Percentiles rank a stretch among this genome's conserved stretches.
Evolutionary conservation across 2,113 vertebrate genomes (phyloP).

Genomic region (Pterocles burchelli): DNA sequence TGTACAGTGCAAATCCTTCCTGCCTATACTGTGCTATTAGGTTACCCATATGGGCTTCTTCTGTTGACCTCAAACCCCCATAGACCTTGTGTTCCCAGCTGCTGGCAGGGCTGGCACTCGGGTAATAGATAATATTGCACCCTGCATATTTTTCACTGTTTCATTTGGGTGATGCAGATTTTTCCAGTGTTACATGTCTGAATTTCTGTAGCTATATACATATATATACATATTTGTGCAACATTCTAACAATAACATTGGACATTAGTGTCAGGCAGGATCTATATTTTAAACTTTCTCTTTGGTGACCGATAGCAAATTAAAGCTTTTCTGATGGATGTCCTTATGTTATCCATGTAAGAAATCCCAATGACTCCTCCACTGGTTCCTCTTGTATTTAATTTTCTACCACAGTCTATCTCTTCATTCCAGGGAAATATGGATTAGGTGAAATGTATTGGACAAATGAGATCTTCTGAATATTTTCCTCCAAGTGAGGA

Average conservation of each 20-base stretch:
- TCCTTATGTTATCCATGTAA: neutral
- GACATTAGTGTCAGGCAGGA: neutral
- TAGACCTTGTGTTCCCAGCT: neutral
- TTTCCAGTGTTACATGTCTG: neutral
- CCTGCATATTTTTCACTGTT: neutral
- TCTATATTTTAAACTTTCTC: neutral
- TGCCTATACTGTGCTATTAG: neutral
- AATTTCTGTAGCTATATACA: neutral
- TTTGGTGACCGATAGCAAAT: neutral
- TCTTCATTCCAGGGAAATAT: neutral
- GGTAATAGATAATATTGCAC: neutral
- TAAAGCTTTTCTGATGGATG: neutral
- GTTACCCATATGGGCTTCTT: neutral
- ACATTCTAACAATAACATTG: neutral
- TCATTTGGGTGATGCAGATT: neutral
- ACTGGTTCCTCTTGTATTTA: neutral
- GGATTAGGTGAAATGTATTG: neutral
- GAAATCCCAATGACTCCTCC: neutral
- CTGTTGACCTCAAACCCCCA: conserved; percentile 1
- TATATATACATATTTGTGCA: neutral
- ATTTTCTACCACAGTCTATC: neutral
- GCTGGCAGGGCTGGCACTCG: neutral
- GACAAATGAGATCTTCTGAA: neutral
- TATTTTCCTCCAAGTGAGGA: neutral
- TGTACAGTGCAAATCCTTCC: conserved; percentile 6